Evolutionary conservation across 2,888 invertebrate species (phyloP).

Genomic region (Patella pellucida): DNA sequence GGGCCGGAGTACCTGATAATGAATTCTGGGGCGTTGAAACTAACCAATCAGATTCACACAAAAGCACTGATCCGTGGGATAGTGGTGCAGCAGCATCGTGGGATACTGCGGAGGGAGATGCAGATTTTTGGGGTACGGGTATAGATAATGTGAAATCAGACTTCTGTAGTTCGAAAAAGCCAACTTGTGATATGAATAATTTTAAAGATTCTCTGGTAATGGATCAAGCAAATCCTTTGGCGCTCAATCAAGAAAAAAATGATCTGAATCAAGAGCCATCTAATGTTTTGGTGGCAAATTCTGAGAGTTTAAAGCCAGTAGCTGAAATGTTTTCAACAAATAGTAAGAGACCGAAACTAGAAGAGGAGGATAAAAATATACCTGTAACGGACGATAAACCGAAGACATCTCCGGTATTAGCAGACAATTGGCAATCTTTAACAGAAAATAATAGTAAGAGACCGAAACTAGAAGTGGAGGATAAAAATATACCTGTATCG

Average conservation of each 20-base stretch:
- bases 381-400: too few relatives aligned
- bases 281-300: too few relatives aligned
- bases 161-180: not conserved
- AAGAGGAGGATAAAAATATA: not conserved
- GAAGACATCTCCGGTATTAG: too few relatives aligned
- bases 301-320: not conserved
- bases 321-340: not conserved
- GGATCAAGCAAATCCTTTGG: too few relatives aligned
- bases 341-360: not conserved
- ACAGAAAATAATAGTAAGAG: not conserved
- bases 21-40: conserved; percentile 20
- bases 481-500: too few relatives aligned
- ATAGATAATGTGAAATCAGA: not conserved
- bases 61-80: not conserved
- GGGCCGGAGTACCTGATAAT: too few relatives aligned
- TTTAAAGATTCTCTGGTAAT: too few relatives aligned
- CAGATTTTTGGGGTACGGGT: conserved; percentile 36
- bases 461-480: not conserved
- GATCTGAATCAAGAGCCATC: not conserved
- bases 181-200: too few relatives aligned
- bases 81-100: not conserved
- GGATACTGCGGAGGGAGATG: conserved; percentile 23
- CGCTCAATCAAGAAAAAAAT: not conserved
- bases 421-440: too few relatives aligned
- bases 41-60: not conserved